Evolutionary conservation across 2,113 vertebrate genomes (phyloP), one percentile per base, ranked within the genome.

Genomic region (Pterophyllum scalare): DNA sequence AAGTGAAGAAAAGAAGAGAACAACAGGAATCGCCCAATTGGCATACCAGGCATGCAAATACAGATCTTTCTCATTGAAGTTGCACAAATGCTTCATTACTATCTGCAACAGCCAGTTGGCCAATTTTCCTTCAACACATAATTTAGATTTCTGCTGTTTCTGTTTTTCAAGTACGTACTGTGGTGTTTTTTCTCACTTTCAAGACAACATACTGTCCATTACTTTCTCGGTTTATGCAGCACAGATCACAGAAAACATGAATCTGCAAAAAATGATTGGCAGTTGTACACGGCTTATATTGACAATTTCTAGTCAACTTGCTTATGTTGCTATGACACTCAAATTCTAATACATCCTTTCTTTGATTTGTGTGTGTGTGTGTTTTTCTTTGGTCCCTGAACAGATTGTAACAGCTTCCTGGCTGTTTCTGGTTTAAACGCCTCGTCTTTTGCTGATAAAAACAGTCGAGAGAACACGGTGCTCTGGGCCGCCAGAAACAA

Each of bases 381-480:
- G 9, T 17, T 82, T 67, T 79, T 57, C 70, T 82, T 17, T 9
- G 35, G 1, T 58, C n/a, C 35, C 43, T 64, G 10, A 74, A 83
- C 93, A 98, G 97, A 94, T 59, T 97, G 97, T 13, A 81, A 89
- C 1, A 83, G 92, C 15, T 72, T 7, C 9, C 92, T 97, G 82
- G 76, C 90, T 7, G 92, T 93, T 31, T 92, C 88, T 0, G 22
- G 84, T 75, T 94, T 96, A 83, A 97, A 95, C 1, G 94, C 95
- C 59, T 98, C 97, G 0, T 97, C 97, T 46, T 93, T 88, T 67
- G 94, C 93, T 94, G 84, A 93, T 0, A 95, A 95, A 86, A 86
- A 93, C 0, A 5, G n/a, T 1, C 59, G 86, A 77, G 95, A 94
- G 28, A 85, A 90, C 54, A 52, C 72, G 38, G 61, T 72, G 65